A percentile compares a stretch with the other conserved stretches of the same genome.
These are phyloP conservation scores for Epinotia nisella DNA, from an alignment of 2,888 invertebrate species.

Conservation along the genomic window DNA sequence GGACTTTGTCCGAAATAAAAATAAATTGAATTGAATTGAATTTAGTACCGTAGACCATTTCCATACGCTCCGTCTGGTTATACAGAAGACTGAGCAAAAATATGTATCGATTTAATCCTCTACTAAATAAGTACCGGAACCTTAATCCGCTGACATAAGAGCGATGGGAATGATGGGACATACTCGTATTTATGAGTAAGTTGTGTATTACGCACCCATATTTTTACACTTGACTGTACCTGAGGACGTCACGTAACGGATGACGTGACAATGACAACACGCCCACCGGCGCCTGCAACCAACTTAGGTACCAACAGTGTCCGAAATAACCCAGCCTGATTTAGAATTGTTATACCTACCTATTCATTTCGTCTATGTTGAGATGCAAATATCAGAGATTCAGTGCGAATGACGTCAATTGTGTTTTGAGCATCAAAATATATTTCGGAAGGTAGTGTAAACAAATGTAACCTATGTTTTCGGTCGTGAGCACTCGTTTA, in stretches of 20 bases:
- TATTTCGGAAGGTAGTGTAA: constrained; percentile 66
- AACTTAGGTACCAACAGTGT: constrained; percentile 9
- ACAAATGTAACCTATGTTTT: constrained; percentile 59
- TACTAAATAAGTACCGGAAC: too few species aligned
- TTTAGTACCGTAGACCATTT: too few species aligned
- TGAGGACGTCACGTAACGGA: constrained; percentile 1
- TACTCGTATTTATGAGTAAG: too few species aligned
- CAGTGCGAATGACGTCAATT: constrained; percentile 67
- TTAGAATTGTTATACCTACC: constrained; percentile 24
- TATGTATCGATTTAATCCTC: too few species aligned
- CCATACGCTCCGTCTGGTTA: too few species aligned
- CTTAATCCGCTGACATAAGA: too few species aligned
- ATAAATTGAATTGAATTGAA: too few species aligned
- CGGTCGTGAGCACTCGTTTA: constrained; percentile 53
- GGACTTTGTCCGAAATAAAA: too few species aligned
- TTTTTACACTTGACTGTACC: not conserved
- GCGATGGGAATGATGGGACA: too few species aligned
- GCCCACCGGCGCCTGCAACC: constrained; percentile 26
- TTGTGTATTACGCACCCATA: too few species aligned
- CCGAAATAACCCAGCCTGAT: constrained; percentile 32
- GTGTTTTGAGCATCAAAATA: constrained; percentile 65
- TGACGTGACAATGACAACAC: constrained; percentile 4
- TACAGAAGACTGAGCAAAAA: too few species aligned
- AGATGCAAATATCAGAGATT: constrained; percentile 49
- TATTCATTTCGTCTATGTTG: constrained; percentile 29